These are phyloP conservation scores for Theonella swinhoei DNA, from an alignment of 37 sponge, comb jelly and placozoan genomes.

Conservation along the genomic window DNA sequence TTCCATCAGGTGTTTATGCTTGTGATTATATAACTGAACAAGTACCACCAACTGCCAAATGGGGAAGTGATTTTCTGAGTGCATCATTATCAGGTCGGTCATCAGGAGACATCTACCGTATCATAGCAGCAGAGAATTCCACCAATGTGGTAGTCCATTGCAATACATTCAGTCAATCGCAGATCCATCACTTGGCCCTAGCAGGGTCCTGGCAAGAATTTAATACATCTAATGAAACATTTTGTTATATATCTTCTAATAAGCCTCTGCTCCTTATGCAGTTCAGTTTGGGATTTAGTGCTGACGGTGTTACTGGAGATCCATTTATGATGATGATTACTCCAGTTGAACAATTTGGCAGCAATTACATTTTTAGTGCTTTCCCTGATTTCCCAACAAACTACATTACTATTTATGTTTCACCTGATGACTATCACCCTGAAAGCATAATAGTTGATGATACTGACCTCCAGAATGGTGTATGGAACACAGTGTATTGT, in stretches of 20 bases:
- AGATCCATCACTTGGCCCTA: not conserved
- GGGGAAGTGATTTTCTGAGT: no score
- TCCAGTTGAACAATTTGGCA: no score
- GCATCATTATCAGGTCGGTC: no score
- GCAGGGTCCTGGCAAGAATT: conserved; percentile 20
- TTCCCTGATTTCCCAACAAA: conserved; percentile 8
- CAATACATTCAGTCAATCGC: not conserved
- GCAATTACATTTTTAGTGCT: no score
- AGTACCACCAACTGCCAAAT: no score
- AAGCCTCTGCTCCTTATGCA: no score
- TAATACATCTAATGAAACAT: not conserved
- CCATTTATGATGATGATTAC: conserved; percentile 61
- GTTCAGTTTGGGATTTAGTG: no score
- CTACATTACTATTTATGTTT: conserved; percentile 38
- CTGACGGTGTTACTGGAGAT: conserved; percentile 32
- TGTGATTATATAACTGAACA: conserved; percentile 72
- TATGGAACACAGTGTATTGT: conserved; percentile 15
- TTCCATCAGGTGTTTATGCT: conserved; percentile 5
- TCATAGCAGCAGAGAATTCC: no score
- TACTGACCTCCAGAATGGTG: not conserved
- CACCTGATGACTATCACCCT: conserved; percentile 27
- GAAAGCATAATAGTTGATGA: no score
- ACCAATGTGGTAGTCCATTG: no score
- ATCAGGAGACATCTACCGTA: no score
- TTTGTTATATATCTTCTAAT: conserved; percentile 5